phyloP scores from a whole-genome alignment of 2,113 vertebrate genomes.

The Gavia stellata region DNA sequence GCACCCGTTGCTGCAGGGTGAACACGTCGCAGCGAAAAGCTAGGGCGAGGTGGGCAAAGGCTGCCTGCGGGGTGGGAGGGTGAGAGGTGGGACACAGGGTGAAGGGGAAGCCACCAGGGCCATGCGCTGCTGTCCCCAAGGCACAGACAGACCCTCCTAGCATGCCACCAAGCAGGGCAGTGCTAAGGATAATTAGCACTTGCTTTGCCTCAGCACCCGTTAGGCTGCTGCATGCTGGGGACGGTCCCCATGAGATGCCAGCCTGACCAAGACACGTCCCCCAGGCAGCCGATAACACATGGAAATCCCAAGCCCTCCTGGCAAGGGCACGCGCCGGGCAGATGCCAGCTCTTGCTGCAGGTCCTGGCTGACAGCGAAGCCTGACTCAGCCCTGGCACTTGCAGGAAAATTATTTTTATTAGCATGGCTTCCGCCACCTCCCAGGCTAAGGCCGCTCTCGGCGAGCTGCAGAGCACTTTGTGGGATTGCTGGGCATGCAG shows the following conservation, averaged over 20 bases:
- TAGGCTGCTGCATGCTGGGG: neutral
- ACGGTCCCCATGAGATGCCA: neutral
- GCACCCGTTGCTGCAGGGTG: constrained; percentile 81
- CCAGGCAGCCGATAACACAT: neutral
- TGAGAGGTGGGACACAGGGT: neutral
- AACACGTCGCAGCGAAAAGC: constrained; percentile 81
- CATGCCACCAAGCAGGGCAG: neutral
- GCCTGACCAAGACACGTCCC: fast-evolving
- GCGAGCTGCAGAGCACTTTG: neutral
- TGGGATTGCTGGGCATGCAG: neutral
- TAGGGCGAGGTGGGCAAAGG: constrained; percentile 80
- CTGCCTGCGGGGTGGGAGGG: constrained; percentile 40
- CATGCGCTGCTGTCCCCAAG: neutral
- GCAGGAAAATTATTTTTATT: neutral
- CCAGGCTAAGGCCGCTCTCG: neutral
- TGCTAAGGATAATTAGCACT: neutral
- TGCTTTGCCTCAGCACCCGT: neutral
- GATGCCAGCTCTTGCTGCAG: neutral
- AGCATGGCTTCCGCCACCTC: neutral
- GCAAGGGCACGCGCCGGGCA: neutral
- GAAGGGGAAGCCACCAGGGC: neutral
- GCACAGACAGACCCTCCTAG: neutral
- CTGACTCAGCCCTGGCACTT: constrained; percentile 21
- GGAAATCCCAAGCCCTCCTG: neutral
- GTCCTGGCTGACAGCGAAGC: neutral